Evolutionary conservation across 2,888 invertebrate species (phyloP).

Genomic region (Choreutis nemorana): DNA sequence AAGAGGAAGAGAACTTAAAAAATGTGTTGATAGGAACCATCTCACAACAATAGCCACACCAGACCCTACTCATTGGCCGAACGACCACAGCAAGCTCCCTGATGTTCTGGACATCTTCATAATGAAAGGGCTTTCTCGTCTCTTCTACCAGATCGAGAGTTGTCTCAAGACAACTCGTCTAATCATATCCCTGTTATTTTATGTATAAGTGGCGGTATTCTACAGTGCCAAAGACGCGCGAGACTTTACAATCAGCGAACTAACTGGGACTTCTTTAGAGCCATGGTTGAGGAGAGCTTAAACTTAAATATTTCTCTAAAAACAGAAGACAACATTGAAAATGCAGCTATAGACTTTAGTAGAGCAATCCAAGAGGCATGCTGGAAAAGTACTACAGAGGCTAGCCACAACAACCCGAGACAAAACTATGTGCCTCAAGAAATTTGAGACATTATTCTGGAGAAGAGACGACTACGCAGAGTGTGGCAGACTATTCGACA

Average conservation of each 20-base stretch:
- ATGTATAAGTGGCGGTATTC: neutral
- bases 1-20: neutral
- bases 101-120: neutral
- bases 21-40: neutral
- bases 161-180: neutral
- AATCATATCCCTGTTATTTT: no score
- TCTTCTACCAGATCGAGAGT: neutral
- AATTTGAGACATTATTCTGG: neutral
- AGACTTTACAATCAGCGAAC: neutral
- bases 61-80: neutral
- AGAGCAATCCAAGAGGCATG: no score
- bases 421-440: neutral
- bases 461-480: neutral
- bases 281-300: neutral
- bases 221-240: neutral
- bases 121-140: neutral
- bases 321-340: neutral
- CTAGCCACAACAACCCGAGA: neutral
- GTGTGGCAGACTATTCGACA: neutral
- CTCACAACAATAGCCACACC: neutral
- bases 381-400: neutral
- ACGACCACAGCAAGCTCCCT: neutral
- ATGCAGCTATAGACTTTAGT: neutral
- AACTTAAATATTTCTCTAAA: neutral
- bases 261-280: neutral